Evolutionary conservation across 2,888 invertebrate species (phyloP).

Genomic region (Ormyrus labotus): DNA sequence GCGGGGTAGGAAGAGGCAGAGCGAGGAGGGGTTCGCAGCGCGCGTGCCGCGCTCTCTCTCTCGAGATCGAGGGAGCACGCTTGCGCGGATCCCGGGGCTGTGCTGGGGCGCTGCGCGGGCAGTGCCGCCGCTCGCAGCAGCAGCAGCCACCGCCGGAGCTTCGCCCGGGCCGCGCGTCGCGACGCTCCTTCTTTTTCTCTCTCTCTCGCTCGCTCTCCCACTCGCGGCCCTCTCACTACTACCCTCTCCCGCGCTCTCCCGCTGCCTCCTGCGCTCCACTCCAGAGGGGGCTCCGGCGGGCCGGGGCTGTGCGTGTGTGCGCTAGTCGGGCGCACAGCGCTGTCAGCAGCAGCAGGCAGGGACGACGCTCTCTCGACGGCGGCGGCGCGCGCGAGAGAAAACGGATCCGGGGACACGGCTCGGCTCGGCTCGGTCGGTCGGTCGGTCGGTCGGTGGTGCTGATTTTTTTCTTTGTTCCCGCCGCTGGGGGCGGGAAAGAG

Average conservation of each 20-base stretch:
- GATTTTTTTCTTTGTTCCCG: too few species aligned
- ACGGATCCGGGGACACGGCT: neutral
- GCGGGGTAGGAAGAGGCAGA: neutral
- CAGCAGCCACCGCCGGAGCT: constrained; percentile 65
- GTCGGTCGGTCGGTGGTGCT: neutral
- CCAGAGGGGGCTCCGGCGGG: constrained; percentile 28
- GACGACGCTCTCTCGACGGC: too few species aligned
- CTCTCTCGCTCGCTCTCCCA: neutral
- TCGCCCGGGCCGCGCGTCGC: constrained; percentile 74
- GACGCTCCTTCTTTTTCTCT: constrained; percentile 22
- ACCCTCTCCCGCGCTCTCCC: constrained; percentile 40
- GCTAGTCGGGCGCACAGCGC: too few species aligned
- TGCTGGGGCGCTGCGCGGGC: constrained; percentile 71
- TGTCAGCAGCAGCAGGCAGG: too few species aligned
- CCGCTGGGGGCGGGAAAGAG: too few species aligned
- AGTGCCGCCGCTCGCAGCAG: constrained; percentile 70
- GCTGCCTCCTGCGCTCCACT: constrained; percentile 20
- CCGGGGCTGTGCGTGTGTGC: neutral
- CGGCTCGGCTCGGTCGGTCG: neutral
- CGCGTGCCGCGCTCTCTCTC: neutral
- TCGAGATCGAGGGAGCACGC: constrained; percentile 69
- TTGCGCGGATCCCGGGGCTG: constrained; percentile 75
- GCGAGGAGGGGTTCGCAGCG: constrained; percentile 8
- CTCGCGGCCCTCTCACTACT: neutral
- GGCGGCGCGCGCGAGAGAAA: neutral